Evolutionary conservation across 1,140 invertebrate species (phyloP).

Genomic region (Drosophila murphyi): DNA sequence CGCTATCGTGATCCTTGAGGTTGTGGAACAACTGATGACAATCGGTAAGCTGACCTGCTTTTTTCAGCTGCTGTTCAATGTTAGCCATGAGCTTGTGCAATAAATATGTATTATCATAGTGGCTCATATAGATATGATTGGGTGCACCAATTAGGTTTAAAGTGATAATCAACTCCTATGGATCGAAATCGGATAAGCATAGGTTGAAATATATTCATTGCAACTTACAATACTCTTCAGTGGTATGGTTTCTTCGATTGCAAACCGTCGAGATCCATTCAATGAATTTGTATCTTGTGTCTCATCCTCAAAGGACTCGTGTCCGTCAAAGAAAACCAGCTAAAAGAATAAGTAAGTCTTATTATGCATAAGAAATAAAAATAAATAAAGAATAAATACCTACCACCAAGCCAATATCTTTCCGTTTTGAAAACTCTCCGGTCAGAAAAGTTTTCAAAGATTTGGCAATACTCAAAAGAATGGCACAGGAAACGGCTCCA

Average conservation of each 20-base stretch:
- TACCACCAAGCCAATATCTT: conserved; percentile 42
- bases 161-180: conserved; percentile 21
- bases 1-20: conserved; percentile 11
- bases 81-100: conserved; percentile 18
- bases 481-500: conserved; percentile 51
- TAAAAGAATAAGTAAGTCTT: background rate
- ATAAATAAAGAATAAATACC: background rate
- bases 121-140: conserved; percentile 35
- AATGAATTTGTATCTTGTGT: background rate
- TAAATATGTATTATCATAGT: conserved; percentile 10
- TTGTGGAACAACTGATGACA: conserved; percentile 43
- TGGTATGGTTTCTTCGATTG: conserved; percentile 6
- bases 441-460: conserved; percentile 17
- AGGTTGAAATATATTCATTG: background rate
- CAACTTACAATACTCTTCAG: conserved; percentile 20
- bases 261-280: conserved; percentile 33
- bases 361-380: background rate
- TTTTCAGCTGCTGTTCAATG: conserved; percentile 29
- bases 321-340: conserved; percentile 55
- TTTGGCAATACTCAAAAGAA: conserved; percentile 43
- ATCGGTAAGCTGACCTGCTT: conserved; percentile 13
- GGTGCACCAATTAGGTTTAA: conserved; percentile 55
- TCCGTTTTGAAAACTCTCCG: background rate
- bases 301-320: conserved; percentile 18
- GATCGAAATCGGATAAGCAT: background rate